Conservation (phyloP, 1,140 invertebrate species). For the Drosophila cardini region DNA sequence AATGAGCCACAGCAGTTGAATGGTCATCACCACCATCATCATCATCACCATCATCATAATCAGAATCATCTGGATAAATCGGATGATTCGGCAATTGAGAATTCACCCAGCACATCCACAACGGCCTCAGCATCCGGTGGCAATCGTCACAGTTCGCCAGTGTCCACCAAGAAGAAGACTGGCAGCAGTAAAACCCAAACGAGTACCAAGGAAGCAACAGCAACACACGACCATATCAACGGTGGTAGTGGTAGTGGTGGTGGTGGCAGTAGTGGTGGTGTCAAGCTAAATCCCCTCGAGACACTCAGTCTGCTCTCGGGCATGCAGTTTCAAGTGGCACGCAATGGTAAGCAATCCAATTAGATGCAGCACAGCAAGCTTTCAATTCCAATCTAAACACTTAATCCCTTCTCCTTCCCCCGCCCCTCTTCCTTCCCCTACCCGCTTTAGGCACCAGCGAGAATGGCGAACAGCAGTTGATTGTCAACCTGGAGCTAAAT, state of each 20-base stretch:
- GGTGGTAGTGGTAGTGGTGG: background rate
- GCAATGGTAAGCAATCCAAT: constrained; percentile 88
- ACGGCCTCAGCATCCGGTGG: constrained; percentile 63
- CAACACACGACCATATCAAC: background rate
- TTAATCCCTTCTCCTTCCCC: background rate
- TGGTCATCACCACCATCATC: constrained; percentile 52
- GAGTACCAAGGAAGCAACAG: constrained; percentile 28
- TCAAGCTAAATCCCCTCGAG: constrained; percentile 65
- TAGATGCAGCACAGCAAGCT: background rate
- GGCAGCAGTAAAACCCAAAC: constrained; percentile 62
- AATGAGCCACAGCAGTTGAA: constrained; percentile 63
- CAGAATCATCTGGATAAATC: constrained; percentile 79
- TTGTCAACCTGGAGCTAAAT: constrained; percentile 98
- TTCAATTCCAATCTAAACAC: constrained; percentile 13
- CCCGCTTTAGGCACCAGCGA: constrained; percentile 87
- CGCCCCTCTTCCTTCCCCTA: background rate
- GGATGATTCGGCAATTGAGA: constrained; percentile 80
- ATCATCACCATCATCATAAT: constrained; percentile 54
- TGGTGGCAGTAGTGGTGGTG: background rate
- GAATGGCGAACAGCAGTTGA: constrained; percentile 93
- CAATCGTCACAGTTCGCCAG: constrained; percentile 73
- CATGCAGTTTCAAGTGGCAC: constrained; percentile 95
- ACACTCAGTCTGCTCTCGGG: constrained; percentile 85
- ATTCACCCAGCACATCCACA: constrained; percentile 79
- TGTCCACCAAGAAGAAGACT: constrained; percentile 76